These are phyloP conservation scores for Salvelinus fontinalis DNA, from an alignment of 2,113 vertebrate species.

Conservation along the genomic window DNA sequence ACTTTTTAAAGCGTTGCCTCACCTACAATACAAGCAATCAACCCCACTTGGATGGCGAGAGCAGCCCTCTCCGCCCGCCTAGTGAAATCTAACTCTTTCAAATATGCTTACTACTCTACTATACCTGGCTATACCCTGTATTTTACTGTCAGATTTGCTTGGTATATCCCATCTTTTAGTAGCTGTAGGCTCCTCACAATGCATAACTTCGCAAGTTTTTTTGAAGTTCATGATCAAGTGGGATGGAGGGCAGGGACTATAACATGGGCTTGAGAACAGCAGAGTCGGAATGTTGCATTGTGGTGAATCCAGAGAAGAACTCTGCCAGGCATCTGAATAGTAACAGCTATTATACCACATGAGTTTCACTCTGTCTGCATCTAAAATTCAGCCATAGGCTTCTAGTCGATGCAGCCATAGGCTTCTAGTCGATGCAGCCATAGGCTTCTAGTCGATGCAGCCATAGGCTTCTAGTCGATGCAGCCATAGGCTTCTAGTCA, in stretches of 20 bases:
- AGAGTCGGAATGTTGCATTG: conserved; percentile 60
- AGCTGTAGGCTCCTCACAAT: conserved; percentile 26
- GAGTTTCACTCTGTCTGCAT: conserved; percentile 14
- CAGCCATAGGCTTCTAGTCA: no score
- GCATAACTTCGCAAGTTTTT: conserved; percentile 53
- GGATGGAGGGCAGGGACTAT: conserved; percentile 46
- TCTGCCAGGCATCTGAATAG: conserved; percentile 45
- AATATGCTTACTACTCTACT: conserved; percentile 8
- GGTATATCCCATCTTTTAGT: conserved; percentile 28
- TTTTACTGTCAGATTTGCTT: conserved; percentile 49
- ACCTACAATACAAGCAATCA: no score
- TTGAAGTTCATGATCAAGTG: conserved; percentile 48
- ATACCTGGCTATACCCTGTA: not conserved
- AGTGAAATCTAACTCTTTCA: not conserved
- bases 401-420: no score
- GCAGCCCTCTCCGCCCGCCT: not conserved
- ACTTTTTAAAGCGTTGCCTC: no score
- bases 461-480: no score
- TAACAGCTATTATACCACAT: conserved; percentile 46
- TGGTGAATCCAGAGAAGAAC: conserved; percentile 26
- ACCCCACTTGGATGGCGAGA: not conserved
- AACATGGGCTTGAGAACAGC: conserved; percentile 44
- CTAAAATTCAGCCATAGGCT: no score
- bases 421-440: no score
- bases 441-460: no score